Evolutionary conservation across 1,140 invertebrate genomes (phyloP), one percentile per base, ranked within the genome.

Genomic region (Ylistrum balloti): DNA sequence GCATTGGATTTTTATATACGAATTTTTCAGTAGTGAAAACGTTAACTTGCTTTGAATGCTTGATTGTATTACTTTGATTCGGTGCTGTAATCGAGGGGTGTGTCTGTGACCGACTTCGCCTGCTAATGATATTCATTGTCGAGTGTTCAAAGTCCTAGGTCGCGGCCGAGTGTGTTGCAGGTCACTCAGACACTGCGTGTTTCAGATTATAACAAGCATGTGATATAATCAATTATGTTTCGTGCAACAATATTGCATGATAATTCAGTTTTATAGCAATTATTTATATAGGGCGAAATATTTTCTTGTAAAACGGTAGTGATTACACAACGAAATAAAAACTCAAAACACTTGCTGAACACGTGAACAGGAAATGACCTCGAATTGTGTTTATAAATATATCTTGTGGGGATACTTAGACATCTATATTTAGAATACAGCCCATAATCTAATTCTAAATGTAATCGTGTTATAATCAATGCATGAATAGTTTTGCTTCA

Each of bases 281-380:
- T n/a, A n/a, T n/a, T n/a, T n/a, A n/a, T n/a, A n/a, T n/a, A n/a
- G n/a, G n/a, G n/a, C n/a, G n/a, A n/a, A n/a, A n/a, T n/a, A n/a
- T n/a, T n/a, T n/a, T n/a, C n/a, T n/a, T n/a, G n/a, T n/a, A n/a
- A n/a, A n/a, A n/a, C n/a, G n/a, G 56, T 17, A n/a, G 17, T 3
- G 28, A 28, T 28, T 9, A 17, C 17, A 45, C 17, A 17, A 45
- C 20, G 41, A 45, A 45, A 45, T 28, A 28, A 74, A 74, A 9
- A 38, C 56, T 28, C n/a, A 28, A 22, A 74, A 74, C 56, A 74
- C 56, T 74, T 74, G 56, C 56, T 74, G 56, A 74, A 74, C 56
- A 74, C 56, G 56, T 74, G 56, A 74, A 74, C 56, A 74, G 56
- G 56, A 74, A 74, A 28, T 74, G 56, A 74, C 56, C 56, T 74